phyloP scores from a whole-genome alignment of 2,888 invertebrate species.

The Tenthredo distinguenda region DNA sequence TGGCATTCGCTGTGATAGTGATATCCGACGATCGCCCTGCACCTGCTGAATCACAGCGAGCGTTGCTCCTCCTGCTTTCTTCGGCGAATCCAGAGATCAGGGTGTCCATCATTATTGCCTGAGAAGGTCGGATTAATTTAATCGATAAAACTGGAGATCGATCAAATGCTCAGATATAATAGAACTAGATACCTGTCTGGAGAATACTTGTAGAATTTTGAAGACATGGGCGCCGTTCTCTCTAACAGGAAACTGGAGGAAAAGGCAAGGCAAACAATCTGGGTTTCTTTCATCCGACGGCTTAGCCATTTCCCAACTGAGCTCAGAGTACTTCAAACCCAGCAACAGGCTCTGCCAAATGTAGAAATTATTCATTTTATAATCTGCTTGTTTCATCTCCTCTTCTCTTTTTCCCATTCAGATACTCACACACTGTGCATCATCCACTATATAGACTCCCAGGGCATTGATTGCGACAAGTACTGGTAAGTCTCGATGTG shows the following conservation, averaged over 20 bases:
- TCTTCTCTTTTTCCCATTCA: background rate
- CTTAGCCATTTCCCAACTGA: constrained; percentile 96
- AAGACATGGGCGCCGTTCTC: constrained; percentile 89
- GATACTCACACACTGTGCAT: constrained; percentile 88
- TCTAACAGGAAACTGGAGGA: constrained; percentile 92
- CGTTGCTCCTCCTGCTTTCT: constrained; percentile 82
- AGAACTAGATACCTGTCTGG: constrained; percentile 80
- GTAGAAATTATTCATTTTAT: constrained; percentile 28
- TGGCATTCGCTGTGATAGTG: constrained; percentile 67
- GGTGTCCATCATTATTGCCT: constrained; percentile 93
- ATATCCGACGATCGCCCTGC: constrained; percentile 72
- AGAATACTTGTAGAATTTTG: constrained; percentile 88
- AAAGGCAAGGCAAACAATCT: constrained; percentile 94
- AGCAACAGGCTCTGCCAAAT: constrained; percentile 87
- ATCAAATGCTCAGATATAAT: background rate
- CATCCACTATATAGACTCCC: constrained; percentile 92
- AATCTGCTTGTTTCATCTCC: background rate
- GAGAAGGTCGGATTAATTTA: background rate
- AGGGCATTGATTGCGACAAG: constrained; percentile 92
- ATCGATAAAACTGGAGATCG: background rate
- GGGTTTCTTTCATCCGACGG: constrained; percentile 91
- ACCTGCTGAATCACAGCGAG: constrained; percentile 76
- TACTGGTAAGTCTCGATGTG: constrained; percentile 93
- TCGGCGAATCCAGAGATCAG: constrained; percentile 91
- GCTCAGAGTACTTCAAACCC: constrained; percentile 92